Evolutionary conservation across 2,113 vertebrate species (phyloP).

Genomic region (Nerophis ophidion): DNA sequence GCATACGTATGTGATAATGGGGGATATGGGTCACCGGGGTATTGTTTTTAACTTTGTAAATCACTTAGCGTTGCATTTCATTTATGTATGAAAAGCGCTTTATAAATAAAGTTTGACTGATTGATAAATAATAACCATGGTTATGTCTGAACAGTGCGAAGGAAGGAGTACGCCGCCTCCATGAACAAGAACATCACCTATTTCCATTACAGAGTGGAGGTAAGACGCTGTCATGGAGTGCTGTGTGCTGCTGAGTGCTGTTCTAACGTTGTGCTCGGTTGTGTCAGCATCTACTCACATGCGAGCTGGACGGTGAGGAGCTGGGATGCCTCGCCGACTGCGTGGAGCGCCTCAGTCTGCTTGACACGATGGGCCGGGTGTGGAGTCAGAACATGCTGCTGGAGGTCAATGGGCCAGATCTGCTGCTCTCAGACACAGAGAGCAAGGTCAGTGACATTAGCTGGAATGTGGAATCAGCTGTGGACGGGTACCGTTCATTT

Average conservation of each 20-base stretch:
- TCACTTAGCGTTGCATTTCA: too few species aligned
- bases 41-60: too few species aligned
- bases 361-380: conserved; percentile 75
- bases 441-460: conserved; percentile 69
- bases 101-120: too few species aligned
- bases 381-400: conserved; percentile 89
- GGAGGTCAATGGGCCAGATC: conserved; percentile 59
- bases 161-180: conserved; percentile 75
- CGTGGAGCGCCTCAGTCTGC: conserved; percentile 68
- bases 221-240: conserved; percentile 27
- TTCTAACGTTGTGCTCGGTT: background rate
- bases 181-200: conserved; percentile 63
- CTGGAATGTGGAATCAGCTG: background rate
- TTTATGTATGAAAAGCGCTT: too few species aligned
- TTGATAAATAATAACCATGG: too few species aligned
- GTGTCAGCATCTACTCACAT: conserved; percentile 81
- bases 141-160: conserved; percentile 70
- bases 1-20: too few species aligned
- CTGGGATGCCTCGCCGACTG: conserved; percentile 67
- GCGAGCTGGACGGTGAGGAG: conserved; percentile 70
- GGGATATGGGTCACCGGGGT: too few species aligned
- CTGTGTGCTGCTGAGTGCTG: background rate
- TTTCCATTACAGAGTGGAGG: conserved; percentile 82
- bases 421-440: conserved; percentile 81
- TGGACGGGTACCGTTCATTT: too few species aligned